Evolutionary conservation across 2,888 invertebrate genomes (phyloP), one percentile per base, ranked within the genome.

Genomic region (Boloria euphrosyne): DNA sequence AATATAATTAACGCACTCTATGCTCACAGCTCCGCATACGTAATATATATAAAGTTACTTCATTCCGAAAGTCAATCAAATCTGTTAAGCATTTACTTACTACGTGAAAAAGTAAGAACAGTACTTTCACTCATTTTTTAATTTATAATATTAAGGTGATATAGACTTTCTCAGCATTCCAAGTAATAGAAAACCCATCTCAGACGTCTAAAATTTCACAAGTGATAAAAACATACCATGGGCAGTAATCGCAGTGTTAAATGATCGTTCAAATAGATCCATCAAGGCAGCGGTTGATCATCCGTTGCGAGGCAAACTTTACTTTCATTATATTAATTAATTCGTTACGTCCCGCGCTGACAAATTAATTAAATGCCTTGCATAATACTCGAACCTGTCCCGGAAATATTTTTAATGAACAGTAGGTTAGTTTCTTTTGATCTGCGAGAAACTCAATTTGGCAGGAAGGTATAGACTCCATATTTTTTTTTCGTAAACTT

Each of bases 281-380:
- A 57, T 68, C 65, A 63, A 57, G 51, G 50, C 55, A 57, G 22
- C 57, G 63, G 63, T 43, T 63, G 63, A 63, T 63, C 57, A 63
- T 49, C 62, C 66, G 69, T 64, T 60, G 63, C 64, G 44, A 62
- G 57, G 61, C 57, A 66, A 69, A 69, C 59, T 66, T 69, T 61
- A 69, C 60, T 66, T 69, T 69, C 66, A 66, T 69, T 69, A 69
- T 66, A 64, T 66, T 69, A 69, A 69, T 69, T 69, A 69, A 69
- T 66, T 69, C 61, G 64, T 66, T 64, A 64, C 66, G 64, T 31
- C 58, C 53, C 49, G 47, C 60, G 46, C 61, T 64, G 63, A 61
- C 64, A 69, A 66, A 69, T 69, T 69, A 61, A 69, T 69, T 66
- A 66, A 69, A 66, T 66, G 66, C 61, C 55, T 52, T 61, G 55